Conservation (phyloP, 2,888 invertebrate genomes). For the Dastarcus helophoroides region DNA sequence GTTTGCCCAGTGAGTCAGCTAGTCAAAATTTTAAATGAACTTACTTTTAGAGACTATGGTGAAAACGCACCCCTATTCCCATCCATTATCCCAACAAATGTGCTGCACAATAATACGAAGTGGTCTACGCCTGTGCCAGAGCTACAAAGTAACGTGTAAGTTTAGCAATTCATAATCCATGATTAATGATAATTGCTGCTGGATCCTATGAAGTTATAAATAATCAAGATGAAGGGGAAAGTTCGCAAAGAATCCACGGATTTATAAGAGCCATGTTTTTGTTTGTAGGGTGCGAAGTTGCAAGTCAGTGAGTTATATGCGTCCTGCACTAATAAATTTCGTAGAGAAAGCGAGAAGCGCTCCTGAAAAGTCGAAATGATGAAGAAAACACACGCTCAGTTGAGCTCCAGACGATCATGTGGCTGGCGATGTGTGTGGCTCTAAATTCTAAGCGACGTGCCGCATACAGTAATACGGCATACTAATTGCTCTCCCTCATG, state of each 20-base stretch:
- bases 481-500: slow-evolving; percentile 33
- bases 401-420: slow-evolving; percentile 7
- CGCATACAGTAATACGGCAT: slow-evolving; percentile 27
- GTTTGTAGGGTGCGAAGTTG: slow-evolving; percentile 23
- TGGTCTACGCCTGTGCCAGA: too few species aligned
- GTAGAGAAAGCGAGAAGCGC: neutral
- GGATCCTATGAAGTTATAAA: slow-evolving; percentile 33
- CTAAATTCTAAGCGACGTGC: slow-evolving; percentile 27
- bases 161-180: slow-evolving; percentile 36
- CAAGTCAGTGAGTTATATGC: slow-evolving; percentile 26
- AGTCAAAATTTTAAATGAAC: too few species aligned
- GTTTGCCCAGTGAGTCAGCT: too few species aligned
- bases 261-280: slow-evolving; percentile 29
- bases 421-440: slow-evolving; percentile 27
- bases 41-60: too few species aligned
- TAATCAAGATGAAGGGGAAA: slow-evolving; percentile 23
- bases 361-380: neutral
- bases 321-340: neutral
- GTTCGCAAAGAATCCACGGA: slow-evolving; percentile 25
- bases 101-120: too few species aligned
- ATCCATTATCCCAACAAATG: too few species aligned
- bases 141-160: too few species aligned
- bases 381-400: slow-evolving; percentile 1
- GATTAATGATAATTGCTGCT: slow-evolving; percentile 36
- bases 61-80: too few species aligned